phyloP scores from a whole-genome alignment of 1,140 invertebrate species.

The Drosophila takahashii region DNA sequence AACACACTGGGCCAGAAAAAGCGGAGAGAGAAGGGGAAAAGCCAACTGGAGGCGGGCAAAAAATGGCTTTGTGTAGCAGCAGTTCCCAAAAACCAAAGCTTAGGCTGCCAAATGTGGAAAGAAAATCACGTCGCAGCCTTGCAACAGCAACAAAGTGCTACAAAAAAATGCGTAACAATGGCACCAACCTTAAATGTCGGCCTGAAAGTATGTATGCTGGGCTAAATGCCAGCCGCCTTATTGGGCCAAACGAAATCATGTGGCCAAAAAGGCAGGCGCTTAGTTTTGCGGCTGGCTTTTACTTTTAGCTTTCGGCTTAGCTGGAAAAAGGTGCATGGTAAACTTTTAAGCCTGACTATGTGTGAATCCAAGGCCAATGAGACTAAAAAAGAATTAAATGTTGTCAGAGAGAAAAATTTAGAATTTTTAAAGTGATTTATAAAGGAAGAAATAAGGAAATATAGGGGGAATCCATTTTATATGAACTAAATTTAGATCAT shows the following conservation, averaged over 20 bases:
- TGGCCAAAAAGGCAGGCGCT: conserved; percentile 9
- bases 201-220: conserved; percentile 35
- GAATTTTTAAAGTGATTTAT: background rate
- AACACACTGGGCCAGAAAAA: conserved; percentile 2
- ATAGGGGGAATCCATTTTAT: too few species aligned
- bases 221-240: conserved; percentile 26
- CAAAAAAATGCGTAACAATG: conserved; percentile 60
- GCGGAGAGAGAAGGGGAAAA: conserved; percentile 11
- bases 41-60: conserved; percentile 17
- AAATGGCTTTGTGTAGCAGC: conserved; percentile 34
- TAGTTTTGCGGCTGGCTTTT: conserved; percentile 45
- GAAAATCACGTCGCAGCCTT: conserved; percentile 48
- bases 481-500: too few species aligned
- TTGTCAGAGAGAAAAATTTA: background rate
- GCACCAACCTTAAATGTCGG: conserved; percentile 50
- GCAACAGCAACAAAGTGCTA: conserved; percentile 12
- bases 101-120: conserved; percentile 30
- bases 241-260: conserved; percentile 5
- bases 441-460: background rate
- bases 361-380: conserved; percentile 20
- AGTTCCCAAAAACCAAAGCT: conserved; percentile 23
- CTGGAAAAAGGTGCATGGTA: conserved; percentile 31
- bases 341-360: conserved; percentile 53
- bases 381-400: background rate
- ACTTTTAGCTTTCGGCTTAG: conserved; percentile 34